phyloP scores from a whole-genome alignment of 2,888 invertebrate genomes.

The Stegana nigrithorax region DNA sequence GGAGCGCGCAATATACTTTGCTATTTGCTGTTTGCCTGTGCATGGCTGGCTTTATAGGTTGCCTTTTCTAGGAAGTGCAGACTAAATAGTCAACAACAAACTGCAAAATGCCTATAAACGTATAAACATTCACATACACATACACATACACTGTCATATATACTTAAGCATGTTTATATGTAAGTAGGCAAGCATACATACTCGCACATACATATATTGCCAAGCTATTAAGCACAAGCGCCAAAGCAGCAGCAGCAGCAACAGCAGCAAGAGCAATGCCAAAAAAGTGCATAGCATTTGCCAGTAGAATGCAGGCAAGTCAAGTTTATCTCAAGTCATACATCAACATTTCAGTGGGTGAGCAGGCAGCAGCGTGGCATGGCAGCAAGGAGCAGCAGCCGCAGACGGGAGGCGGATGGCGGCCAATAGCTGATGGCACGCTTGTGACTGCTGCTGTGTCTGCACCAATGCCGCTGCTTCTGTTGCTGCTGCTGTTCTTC shows the following conservation, averaged over 20 bases:
- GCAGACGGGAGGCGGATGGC: conserved; percentile 13
- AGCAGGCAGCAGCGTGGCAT: conserved; percentile 21
- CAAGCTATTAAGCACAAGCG: conserved; percentile 13
- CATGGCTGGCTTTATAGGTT: conserved; percentile 7
- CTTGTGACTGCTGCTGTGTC: conserved; percentile 27
- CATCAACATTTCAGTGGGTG: conserved; percentile 40
- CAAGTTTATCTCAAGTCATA: conserved; percentile 48
- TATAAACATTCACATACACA: not conserved
- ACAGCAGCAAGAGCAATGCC: not conserved
- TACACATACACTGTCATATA: no score
- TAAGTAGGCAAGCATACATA: no score
- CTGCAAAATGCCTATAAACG: not conserved
- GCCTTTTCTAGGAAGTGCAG: conserved; percentile 2
- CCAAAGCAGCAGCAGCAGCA: no score
- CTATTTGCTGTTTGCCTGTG: not conserved
- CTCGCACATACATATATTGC: conserved; percentile 1
- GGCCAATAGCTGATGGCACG: conserved; percentile 49
- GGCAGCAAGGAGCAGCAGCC: no score
- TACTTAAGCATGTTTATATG: no score
- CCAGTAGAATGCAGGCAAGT: conserved; percentile 27
- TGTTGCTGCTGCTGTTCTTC: conserved; percentile 21
- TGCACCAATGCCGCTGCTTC: conserved; percentile 25
- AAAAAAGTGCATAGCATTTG: not conserved
- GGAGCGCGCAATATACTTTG: not conserved
- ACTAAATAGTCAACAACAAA: no score